phyloP scores from a whole-genome alignment of 2,113 vertebrate species.

The Clinocottus analis region DNA sequence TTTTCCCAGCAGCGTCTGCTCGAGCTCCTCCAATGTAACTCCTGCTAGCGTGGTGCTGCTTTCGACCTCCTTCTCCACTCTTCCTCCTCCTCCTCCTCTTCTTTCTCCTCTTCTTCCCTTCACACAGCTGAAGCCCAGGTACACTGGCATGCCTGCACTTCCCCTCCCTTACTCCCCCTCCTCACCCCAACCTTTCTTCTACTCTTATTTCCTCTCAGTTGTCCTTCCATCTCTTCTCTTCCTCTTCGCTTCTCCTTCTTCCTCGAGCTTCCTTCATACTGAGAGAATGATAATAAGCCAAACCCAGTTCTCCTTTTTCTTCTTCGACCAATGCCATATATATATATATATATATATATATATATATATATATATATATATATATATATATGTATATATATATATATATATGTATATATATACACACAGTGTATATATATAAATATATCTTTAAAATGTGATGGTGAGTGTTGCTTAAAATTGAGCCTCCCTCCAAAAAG shows the following conservation, averaged over 20 bases:
- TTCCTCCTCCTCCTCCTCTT: slow-evolving; percentile 79
- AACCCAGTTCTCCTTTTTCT: background rate
- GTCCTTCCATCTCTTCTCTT: slow-evolving; percentile 17
- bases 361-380: no score
- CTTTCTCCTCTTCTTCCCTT: slow-evolving; percentile 80
- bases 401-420: no score
- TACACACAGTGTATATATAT: no score
- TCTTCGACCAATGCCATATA: slow-evolving; percentile 33
- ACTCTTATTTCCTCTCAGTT: slow-evolving; percentile 21
- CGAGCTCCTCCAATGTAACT: slow-evolving; percentile 79
- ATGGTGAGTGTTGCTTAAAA: slow-evolving; percentile 19
- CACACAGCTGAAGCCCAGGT: slow-evolving; percentile 81
- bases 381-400: no score
- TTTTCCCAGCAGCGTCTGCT: slow-evolving; percentile 77
- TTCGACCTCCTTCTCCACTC: slow-evolving; percentile 82
- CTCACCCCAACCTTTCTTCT: background rate
- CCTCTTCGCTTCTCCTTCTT: background rate
- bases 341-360: no score
- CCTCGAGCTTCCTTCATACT: background rate
- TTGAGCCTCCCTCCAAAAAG: slow-evolving; percentile 12
- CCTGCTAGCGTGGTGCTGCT: slow-evolving; percentile 83
- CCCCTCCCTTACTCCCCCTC: background rate
- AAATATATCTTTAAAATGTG: slow-evolving; percentile 36
- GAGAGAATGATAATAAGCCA: slow-evolving; percentile 25
- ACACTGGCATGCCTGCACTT: slow-evolving; percentile 74